Evolutionary conservation across 1,140 invertebrate species (phyloP).

Genomic region (Ceratosolen fusciceps): DNA sequence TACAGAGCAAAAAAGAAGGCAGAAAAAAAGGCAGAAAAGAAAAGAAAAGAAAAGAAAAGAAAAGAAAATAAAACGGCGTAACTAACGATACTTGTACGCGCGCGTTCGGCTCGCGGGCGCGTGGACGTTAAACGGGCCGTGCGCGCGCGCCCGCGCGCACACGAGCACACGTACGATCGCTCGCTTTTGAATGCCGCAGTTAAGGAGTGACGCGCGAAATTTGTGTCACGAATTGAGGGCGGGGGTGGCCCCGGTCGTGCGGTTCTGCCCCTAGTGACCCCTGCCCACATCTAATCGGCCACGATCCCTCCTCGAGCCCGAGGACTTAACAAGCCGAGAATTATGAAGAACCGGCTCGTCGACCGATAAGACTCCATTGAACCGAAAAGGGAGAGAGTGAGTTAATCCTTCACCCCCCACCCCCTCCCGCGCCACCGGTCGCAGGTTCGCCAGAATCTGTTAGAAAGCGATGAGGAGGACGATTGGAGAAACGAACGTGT

Average conservation of each 20-base stretch:
- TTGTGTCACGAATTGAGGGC: constrained; percentile 11
- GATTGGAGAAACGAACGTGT: neutral
- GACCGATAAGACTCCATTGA: neutral
- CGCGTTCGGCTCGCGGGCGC: neutral
- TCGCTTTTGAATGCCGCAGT: constrained; percentile 9
- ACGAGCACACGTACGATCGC: constrained; percentile 1
- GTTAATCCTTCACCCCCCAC: too few relatives aligned
- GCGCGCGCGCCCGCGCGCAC: too few relatives aligned
- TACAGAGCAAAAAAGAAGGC: too few relatives aligned
- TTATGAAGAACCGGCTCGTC: neutral
- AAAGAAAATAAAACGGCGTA: constrained; percentile 24
- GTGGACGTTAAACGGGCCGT: neutral
- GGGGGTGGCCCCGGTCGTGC: neutral
- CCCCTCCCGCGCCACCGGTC: too few relatives aligned
- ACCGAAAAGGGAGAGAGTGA: too few relatives aligned
- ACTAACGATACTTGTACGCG: constrained; percentile 13
- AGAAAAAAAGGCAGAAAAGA: too few relatives aligned
- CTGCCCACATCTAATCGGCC: neutral
- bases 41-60: neutral
- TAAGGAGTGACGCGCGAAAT: constrained; percentile 18
- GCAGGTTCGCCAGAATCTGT: neutral
- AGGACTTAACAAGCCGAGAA: neutral
- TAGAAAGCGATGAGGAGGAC: neutral
- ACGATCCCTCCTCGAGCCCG: neutral
- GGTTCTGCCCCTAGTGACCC: neutral